Evolutionary conservation across 2,113 vertebrate species (phyloP), one percentile per base, ranked within the genome.

Genomic region (Misgurnus mizolepis): DNA sequence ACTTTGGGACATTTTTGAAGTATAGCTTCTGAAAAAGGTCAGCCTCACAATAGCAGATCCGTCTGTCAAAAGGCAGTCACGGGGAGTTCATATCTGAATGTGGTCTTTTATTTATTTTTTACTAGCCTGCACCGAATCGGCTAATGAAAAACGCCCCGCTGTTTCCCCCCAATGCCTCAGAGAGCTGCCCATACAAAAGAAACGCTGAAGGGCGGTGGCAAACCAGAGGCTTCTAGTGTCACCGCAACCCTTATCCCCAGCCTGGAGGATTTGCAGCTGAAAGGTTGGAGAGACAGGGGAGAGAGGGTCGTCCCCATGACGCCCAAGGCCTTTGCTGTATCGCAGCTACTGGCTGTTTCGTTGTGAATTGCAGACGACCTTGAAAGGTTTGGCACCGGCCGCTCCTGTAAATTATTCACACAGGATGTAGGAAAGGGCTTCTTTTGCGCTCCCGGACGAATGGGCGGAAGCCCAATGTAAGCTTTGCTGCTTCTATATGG

Each of bases 381-480:
- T 86, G 78, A 86, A 83, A 85, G 83, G 74, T 67, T 80, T 80
- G 82, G 73, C 82, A 72, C 75, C 50, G 50, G 80, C 15, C 68
- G 73, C 80, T 81, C 55, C 56, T 66, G 83, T 86, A 85, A 86
- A 86, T 86, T 86, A 86, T 86, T 86, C 81, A 86, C 79, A 73
- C 73, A 75, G 78, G 78, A 85, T 68, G 70, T 58, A 70, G 78
- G 69, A 83, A 81, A 22, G 56, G 60, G 14, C 18, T 69, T 45
- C 12, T 70, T 55, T 15, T 61, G 65, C 53, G 62, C 82, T 76
- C 79, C 64, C 62, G 9, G 40, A 66, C 64, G 18, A 27, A 79
- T 66, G 62, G 74, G 78, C n/a, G 68, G 79, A 79, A 81, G 60
- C 62, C 67, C 39, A 79, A 71, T 27, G 79, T 49, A 72, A 79